A percentile compares a stretch with the other conserved stretches of the same genome.
Conservation (phyloP, 2,888 invertebrate genomes). For the Anaspis maculata region DNA sequence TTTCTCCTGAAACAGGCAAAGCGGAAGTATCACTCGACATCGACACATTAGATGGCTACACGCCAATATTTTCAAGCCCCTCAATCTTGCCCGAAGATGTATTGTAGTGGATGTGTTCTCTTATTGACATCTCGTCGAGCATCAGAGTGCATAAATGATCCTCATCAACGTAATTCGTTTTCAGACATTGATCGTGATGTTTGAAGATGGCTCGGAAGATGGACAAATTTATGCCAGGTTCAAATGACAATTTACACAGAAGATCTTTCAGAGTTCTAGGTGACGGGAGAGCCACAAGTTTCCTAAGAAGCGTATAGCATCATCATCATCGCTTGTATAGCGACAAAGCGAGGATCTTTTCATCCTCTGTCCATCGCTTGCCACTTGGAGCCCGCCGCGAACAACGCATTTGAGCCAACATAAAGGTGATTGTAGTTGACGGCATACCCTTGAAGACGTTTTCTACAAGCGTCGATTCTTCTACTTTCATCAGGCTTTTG, state of each 20-base stretch:
- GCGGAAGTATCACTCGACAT: too few relatives aligned
- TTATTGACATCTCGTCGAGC: background rate
- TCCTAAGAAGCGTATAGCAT: background rate
- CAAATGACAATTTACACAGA: background rate
- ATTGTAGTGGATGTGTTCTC: background rate
- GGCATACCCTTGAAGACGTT: background rate
- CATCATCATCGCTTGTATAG: background rate
- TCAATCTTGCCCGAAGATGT: background rate
- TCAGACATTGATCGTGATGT: background rate
- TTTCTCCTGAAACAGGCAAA: background rate
- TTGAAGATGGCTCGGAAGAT: background rate
- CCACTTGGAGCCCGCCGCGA: background rate
- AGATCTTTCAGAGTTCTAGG: background rate
- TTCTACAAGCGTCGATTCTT: background rate
- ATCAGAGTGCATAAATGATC: background rate
- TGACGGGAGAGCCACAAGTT: background rate
- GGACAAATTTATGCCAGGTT: background rate
- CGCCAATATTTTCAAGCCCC: background rate
- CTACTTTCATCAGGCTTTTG: background rate
- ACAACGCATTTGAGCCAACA: background rate
- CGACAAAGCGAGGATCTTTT: background rate
- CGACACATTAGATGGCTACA: too few relatives aligned
- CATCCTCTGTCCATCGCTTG: background rate
- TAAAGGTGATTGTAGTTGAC: background rate
- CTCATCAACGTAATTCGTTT: background rate